A percentile compares a stretch with the other conserved stretches of the same genome.
Conservation (phyloP, 2,797 vertebrate genomes). For the Lepus oiostolus region DNA sequence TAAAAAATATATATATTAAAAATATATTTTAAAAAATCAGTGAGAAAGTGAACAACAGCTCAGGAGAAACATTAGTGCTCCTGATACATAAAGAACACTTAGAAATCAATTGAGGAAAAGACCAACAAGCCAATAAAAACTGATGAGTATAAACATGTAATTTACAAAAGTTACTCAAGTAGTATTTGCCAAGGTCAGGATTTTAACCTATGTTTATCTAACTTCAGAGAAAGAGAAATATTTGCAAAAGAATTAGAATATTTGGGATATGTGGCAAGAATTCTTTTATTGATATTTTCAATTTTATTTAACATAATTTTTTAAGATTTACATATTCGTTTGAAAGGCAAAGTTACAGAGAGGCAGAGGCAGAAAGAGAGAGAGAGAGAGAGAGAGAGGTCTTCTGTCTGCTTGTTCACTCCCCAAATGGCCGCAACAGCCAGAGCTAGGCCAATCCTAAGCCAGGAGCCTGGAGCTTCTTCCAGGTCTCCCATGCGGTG, state of each 20-base stretch:
- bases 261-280: not conserved
- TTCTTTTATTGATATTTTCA: conserved; percentile 4
- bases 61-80: not conserved
- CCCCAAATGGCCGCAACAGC: too few relatives aligned
- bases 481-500: too few relatives aligned
- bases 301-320: not conserved
- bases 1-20: too few relatives aligned
- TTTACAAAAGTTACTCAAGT: not conserved
- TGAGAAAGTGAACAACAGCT: not conserved
- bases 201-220: not conserved
- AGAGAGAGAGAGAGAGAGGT: too few relatives aligned
- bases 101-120: not conserved
- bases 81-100: not conserved
- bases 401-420: too few relatives aligned
- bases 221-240: not conserved
- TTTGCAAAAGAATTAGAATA: conserved; percentile 21
- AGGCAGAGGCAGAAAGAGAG: too few relatives aligned
- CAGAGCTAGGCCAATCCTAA: too few relatives aligned
- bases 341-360: not conserved
- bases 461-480: too few relatives aligned
- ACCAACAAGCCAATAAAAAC: not conserved
- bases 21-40: not conserved
- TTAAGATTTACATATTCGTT: not conserved
- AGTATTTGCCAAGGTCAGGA: not conserved
- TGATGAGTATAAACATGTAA: not conserved